A percentile compares a stretch with the other conserved stretches of the same genome.
Evolutionary conservation across 2,888 invertebrate species (phyloP).

Genomic region (Therioaphis trifolii): DNA sequence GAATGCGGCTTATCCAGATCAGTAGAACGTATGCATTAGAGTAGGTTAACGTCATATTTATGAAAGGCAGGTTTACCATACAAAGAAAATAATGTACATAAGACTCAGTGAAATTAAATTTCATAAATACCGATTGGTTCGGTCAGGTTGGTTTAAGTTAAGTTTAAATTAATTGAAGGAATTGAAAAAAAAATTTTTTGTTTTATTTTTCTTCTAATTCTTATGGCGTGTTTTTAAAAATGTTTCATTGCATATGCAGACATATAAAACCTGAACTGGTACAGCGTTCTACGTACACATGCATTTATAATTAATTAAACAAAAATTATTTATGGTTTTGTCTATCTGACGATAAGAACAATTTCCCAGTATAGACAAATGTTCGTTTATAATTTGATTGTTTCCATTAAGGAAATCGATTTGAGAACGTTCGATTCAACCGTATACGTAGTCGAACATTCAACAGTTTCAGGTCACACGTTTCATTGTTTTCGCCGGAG

Average conservation of each 20-base stretch:
- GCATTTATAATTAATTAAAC: neutral
- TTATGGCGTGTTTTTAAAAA: no score
- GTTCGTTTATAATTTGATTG: slow-evolving; percentile 33
- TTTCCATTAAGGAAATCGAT: slow-evolving; percentile 31
- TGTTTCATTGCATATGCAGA: no score
- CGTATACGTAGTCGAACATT: neutral
- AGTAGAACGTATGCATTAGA: neutral
- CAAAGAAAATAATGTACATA: neutral
- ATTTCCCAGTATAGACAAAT: neutral
- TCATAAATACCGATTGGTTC: no score
- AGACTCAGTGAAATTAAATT: neutral
- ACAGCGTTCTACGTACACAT: no score
- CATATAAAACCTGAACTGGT: no score
- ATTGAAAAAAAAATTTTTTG: no score
- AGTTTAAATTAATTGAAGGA: no score
- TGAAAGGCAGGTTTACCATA: neutral
- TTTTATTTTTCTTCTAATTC: no score
- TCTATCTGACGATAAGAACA: neutral
- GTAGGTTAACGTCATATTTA: neutral
- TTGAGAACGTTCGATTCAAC: slow-evolving; percentile 11
- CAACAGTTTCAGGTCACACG: slow-evolving; percentile 40
- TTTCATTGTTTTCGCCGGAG: slow-evolving; percentile 4
- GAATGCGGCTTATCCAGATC: neutral
- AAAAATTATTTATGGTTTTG: neutral
- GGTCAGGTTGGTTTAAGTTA: no score